Evolutionary conservation across 2,888 invertebrate genomes (phyloP).

Genomic region (Cerceris ruficornis): DNA sequence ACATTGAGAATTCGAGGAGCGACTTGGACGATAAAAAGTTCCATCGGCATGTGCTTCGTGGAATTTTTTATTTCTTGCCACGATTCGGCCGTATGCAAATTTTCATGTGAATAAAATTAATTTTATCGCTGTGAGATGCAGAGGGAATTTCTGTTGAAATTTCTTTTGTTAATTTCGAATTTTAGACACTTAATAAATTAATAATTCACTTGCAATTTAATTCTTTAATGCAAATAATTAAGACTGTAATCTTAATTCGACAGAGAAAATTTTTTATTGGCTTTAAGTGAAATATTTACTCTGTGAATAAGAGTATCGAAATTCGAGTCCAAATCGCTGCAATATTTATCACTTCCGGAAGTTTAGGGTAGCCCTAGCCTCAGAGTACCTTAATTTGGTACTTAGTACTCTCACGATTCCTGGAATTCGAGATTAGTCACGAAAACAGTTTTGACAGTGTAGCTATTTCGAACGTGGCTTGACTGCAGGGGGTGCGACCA

Average conservation of each 20-base stretch:
- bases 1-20: conserved; percentile 30
- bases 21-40: neutral
- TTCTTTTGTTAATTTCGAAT: no score
- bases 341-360: conserved; percentile 23
- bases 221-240: no score
- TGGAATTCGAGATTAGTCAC: conserved; percentile 55
- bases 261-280: no score
- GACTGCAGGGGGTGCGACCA: conserved; percentile 43
- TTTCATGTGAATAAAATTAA: no score
- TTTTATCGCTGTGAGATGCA: no score
- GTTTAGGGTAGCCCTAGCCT: neutral
- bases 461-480: conserved; percentile 58
- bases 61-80: conserved; percentile 4
- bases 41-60: conserved; percentile 3
- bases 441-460: conserved; percentile 52
- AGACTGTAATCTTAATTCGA: no score
- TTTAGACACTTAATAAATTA: no score
- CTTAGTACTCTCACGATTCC: conserved; percentile 23
- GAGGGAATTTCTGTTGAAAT: no score
- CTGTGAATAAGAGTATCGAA: neutral
- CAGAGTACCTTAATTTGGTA: conserved; percentile 24
- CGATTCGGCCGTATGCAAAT: no score
- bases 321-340: neutral
- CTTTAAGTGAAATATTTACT: no score
- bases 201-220: no score